phyloP scores from a whole-genome alignment of 2,888 invertebrate genomes.

The Spatulosminthurus flaviceps region DNA sequence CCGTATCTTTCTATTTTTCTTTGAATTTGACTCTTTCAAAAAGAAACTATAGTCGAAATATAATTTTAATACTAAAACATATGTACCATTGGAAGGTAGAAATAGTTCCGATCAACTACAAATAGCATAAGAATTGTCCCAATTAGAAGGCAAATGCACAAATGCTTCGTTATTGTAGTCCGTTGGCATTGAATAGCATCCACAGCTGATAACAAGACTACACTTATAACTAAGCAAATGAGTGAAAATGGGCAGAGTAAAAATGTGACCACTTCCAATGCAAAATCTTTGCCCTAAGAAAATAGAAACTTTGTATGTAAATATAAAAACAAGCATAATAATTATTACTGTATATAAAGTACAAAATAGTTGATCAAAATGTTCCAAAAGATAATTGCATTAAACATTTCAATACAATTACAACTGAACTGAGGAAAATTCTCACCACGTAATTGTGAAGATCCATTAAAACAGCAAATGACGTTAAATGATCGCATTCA shows the following conservation, averaged over 20 bases:
- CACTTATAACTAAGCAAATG: conserved; percentile 79
- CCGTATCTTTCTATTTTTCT: neutral
- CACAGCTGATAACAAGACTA: conserved; percentile 75
- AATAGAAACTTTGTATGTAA: no score
- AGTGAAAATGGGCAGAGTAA: conserved; percentile 81
- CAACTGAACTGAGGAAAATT: neutral
- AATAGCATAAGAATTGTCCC: conserved; percentile 91
- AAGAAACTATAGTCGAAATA: no score
- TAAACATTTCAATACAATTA: neutral
- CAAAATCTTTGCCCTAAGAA: conserved; percentile 64
- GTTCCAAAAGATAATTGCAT: neutral
- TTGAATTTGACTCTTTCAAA: no score
- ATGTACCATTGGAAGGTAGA: conserved; percentile 54
- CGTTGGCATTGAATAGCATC: conserved; percentile 79
- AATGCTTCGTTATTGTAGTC: conserved; percentile 94
- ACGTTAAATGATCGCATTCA: conserved; percentile 66
- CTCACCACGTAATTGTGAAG: conserved; percentile 64
- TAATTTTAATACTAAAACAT: neutral
- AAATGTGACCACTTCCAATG: conserved; percentile 63
- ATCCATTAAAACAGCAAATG: conserved; percentile 67
- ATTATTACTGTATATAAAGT: no score
- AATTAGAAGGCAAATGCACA: conserved; percentile 88
- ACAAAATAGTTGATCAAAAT: neutral
- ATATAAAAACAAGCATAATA: no score
- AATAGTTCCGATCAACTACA: conserved; percentile 70